These are phyloP conservation scores for Eudemis profundana DNA, from an alignment of 2,888 invertebrate species.

Conservation along the genomic window DNA sequence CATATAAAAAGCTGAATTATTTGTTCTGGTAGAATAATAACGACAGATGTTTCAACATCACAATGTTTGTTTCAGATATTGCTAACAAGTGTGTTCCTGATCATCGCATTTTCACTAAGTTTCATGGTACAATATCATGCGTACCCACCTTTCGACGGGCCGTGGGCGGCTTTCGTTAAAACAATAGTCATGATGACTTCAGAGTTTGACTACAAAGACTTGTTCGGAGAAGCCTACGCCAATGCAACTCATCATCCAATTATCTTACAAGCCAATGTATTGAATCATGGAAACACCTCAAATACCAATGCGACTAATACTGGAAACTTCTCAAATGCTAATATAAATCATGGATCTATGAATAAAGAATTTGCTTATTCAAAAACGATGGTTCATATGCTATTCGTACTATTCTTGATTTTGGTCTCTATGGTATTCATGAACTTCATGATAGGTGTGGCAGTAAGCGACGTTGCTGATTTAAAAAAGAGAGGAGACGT, in stretches of 20 bases:
- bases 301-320: not conserved
- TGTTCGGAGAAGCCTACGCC: slow-evolving; percentile 51
- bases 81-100: slow-evolving; percentile 53
- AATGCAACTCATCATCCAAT: not conserved
- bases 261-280: not conserved
- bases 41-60: not conserved
- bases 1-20: too few species aligned
- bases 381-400: slow-evolving; percentile 55
- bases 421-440: slow-evolving; percentile 66
- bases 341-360: slow-evolving; percentile 11
- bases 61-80: slow-evolving; percentile 56
- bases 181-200: slow-evolving; percentile 71
- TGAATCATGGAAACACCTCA: not conserved
- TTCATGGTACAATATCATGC: slow-evolving; percentile 64
- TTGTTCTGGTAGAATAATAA: too few species aligned
- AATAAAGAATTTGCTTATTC: slow-evolving; percentile 43
- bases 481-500: slow-evolving; percentile 66
- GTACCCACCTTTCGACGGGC: slow-evolving; percentile 56
- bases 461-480: slow-evolving; percentile 68
- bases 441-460: slow-evolving; percentile 71
- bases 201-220: slow-evolving; percentile 64
- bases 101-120: slow-evolving; percentile 66
- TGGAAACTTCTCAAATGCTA: not conserved
- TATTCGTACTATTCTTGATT: slow-evolving; percentile 64
- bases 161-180: slow-evolving; percentile 61